Base-by-base conservation (phyloP, 2,888 invertebrate genomes). In the Tridacna crocea region DNA sequence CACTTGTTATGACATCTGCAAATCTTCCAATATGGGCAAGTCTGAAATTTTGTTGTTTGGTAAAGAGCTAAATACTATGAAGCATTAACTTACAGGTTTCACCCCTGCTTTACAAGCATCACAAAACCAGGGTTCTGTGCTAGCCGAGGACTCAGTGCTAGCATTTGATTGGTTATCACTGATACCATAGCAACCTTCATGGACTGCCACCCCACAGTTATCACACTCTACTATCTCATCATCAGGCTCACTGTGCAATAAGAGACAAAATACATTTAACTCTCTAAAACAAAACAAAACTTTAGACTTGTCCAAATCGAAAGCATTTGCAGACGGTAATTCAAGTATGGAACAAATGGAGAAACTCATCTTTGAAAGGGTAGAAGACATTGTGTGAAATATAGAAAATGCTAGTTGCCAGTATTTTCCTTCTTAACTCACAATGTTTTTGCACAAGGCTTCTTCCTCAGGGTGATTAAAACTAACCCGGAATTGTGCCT, bases 101-200 rank as follows among this genome's bases (percentile, higher is more conserved):
- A 97, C 96, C 0, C 98, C 98, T 26, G 98, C 98, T 91, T 97
- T 92, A 93, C 99, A 99, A 10, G 99, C 98, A 94, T 99, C 99
- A 95, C 99, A 99, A 95, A 99, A 99, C 99, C 99, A 99, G 0
- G 99, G 99, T 88, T 99, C 99, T 0, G 99, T 99, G 47, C 98
- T 98, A 77, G 98, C 98, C 0, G 98, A 97, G 19, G 99, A 99
- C 87, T 97, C 97, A 46, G 98, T 98, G 93, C 98, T 98, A 10
- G 98, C 97, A 85, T 98, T 96, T 95, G 98, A 98, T 61, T 97
- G 97, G 66, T 97, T 97, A 93, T 99, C 99, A 66, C 97, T 97
- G 60, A 99, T 97, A 11, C 99, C 99, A 95, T 99, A 99, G 93
- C 99, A 99, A 86, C 98, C 98, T 96, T 99, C 99, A 95, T 99